Base-by-base conservation (phyloP, 2,888 invertebrate species). In the Catonia carolina region DNA sequence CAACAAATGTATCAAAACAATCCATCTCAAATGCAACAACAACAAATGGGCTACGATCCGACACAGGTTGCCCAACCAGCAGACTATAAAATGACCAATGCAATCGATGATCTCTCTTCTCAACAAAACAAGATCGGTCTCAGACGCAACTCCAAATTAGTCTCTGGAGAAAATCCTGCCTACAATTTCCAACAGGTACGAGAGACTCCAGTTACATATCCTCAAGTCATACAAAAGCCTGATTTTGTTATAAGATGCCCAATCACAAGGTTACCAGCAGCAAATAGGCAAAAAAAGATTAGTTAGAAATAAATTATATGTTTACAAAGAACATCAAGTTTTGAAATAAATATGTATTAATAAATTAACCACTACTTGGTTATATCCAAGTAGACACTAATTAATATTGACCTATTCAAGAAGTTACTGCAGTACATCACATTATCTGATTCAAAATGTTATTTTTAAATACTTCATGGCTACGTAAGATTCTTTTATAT, bases 111-210 rank as follows among this genome's bases (percentile, higher is more conserved):
- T 41, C 14, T 31, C 36, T 41, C 49, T 4, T 1, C 7, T 7
- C 45, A 45, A 27, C 23, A 23, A 14, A 45, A 12, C 45, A 45
- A 20, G 22, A 12, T n/a, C n/a, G 45, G 45, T 23, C 20, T 64
- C 41, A 69, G 77, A 67, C 73, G 82, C 65, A 75, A 74, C 62
- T 80, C 80, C 23, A 71, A 76, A 63, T 75, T 77, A 61, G 71
- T 75, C 15, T 72, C 75, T 69, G 66, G 74, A 69, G 70, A 82
- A 72, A 70, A 80, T 78, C 60, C 75, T 73, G 63, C 67, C 23
- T 69, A 68, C 62, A 67, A 66, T 58, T 70, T 69, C 64, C 71
- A 72, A 63, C 71, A 73, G 62, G 67, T 67, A 55, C 45, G 41
- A 14, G 14, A 36, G 27, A 53, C 37, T n/a, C 14, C 35, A 45